Percentiles rank a stretch among this genome's conserved stretches.
These are phyloP conservation scores for Cotesia glomerata DNA, from an alignment of 1,140 invertebrate species.

Conservation along the genomic window DNA sequence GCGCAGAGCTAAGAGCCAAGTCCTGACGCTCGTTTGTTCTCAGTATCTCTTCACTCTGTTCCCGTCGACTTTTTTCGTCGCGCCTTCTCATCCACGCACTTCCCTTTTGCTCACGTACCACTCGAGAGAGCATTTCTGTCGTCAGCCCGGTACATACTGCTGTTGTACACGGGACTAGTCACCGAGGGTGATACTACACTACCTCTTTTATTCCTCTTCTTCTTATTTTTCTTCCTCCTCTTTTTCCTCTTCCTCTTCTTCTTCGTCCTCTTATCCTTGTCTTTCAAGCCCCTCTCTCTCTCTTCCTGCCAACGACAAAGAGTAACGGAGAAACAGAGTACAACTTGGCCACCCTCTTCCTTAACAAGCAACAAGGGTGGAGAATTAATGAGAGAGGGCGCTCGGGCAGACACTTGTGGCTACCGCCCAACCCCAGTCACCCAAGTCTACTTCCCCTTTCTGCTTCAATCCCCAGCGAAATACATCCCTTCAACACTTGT, in stretches of 20 bases:
- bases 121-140: slow-evolving; percentile 54
- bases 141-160: slow-evolving; percentile 29
- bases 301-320: slow-evolving; percentile 37
- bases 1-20: background rate
- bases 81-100: slow-evolving; percentile 32
- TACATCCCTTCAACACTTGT: background rate
- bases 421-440: slow-evolving; percentile 56
- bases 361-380: slow-evolving; percentile 64
- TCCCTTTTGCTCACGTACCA: slow-evolving; percentile 29
- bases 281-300: slow-evolving; percentile 13
- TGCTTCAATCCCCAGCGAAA: background rate
- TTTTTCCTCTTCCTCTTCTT: too few relatives aligned
- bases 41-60: background rate
- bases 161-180: slow-evolving; percentile 21
- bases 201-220: too few relatives aligned
- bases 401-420: slow-evolving; percentile 63
- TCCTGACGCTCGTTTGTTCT: slow-evolving; percentile 4
- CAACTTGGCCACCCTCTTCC: slow-evolving; percentile 42
- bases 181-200: slow-evolving; percentile 31
- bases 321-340: slow-evolving; percentile 41
- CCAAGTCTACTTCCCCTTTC: slow-evolving; percentile 24
- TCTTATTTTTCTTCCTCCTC: too few relatives aligned
- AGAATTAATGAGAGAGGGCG: slow-evolving; percentile 64
- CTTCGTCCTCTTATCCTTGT: too few relatives aligned
- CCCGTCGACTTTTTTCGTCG: background rate